These are phyloP conservation scores for Hippopotamyrus pictus DNA, from an alignment of 2,797 vertebrate genomes.

Conservation along the genomic window DNA sequence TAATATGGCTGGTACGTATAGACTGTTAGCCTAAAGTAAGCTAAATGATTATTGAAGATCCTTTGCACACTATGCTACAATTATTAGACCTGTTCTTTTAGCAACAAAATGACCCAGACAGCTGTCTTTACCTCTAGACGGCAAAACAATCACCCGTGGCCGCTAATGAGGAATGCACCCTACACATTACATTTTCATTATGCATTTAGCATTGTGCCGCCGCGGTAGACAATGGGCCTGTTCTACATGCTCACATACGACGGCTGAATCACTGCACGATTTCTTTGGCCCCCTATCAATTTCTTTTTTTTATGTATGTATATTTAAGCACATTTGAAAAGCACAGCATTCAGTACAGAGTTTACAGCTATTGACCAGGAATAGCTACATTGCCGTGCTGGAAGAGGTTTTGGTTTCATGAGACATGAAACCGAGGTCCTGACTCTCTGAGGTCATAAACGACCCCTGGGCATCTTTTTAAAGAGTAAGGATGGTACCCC, in stretches of 20 bases:
- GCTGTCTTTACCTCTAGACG: slow-evolving; percentile 15
- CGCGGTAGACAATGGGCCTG: neutral
- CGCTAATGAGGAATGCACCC: neutral
- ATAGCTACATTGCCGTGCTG: neutral
- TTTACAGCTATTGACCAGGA: neutral
- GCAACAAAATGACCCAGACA: neutral
- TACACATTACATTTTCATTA: slow-evolving; percentile 10
- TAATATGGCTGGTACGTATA: neutral
- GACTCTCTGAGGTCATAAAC: neutral
- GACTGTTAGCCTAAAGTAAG: neutral
- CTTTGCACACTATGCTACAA: neutral
- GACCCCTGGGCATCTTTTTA: neutral
- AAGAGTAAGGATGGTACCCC: neutral
- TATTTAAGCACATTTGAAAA: neutral
- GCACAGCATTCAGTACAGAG: neutral
- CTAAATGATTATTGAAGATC: slow-evolving; percentile 5
- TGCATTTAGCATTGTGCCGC: neutral
- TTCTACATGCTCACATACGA: neutral
- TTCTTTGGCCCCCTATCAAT: neutral
- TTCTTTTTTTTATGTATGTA: neutral
- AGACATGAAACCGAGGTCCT: neutral
- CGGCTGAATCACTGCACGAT: neutral
- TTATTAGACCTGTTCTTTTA: slow-evolving; percentile 4
- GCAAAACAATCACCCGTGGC: neutral
- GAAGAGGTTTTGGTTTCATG: neutral